Evolutionary conservation across 2,113 vertebrate genomes (phyloP).

Genomic region (Takifugu flavidus): DNA sequence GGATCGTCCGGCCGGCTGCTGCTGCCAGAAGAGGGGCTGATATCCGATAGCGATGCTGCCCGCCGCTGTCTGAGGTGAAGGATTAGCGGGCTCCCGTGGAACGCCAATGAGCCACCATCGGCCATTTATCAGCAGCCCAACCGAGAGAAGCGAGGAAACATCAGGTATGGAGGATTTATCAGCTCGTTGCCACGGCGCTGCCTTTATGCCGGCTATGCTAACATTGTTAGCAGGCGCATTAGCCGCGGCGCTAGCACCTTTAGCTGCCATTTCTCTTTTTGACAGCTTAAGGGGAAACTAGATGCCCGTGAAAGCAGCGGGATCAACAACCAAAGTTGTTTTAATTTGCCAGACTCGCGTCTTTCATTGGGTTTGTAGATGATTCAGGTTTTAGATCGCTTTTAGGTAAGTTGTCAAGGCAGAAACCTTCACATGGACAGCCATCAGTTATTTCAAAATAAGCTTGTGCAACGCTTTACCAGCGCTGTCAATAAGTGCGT

Average conservation of each 20-base stretch:
- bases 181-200: slow-evolving; percentile 7
- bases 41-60: slow-evolving; percentile 51
- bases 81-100: not conserved
- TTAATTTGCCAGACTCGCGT: fast-evolving
- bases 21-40: slow-evolving; percentile 42
- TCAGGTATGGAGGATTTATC: slow-evolving; percentile 38
- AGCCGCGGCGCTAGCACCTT: slow-evolving; percentile 15
- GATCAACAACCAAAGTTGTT: too few relatives aligned
- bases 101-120: slow-evolving; percentile 17
- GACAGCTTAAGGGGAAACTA: slow-evolving; percentile 9
- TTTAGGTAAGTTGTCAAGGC: slow-evolving; percentile 15
- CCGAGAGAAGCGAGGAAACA: slow-evolving; percentile 8
- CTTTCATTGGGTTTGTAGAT: not conserved
- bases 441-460: slow-evolving; percentile 50
- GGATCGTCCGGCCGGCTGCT: slow-evolving; percentile 35
- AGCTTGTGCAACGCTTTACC: not conserved
- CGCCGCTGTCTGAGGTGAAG: slow-evolving; percentile 1
- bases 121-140: not conserved
- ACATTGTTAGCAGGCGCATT: slow-evolving; percentile 48
- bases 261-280: slow-evolving; percentile 9
- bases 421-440: not conserved
- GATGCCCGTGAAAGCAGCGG: not conserved
- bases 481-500: not conserved
- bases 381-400: not conserved
- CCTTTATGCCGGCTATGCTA: slow-evolving; percentile 55